phyloP scores from a whole-genome alignment of 2,113 vertebrate genomes.

The Ophthalmolycus amberensis region DNA sequence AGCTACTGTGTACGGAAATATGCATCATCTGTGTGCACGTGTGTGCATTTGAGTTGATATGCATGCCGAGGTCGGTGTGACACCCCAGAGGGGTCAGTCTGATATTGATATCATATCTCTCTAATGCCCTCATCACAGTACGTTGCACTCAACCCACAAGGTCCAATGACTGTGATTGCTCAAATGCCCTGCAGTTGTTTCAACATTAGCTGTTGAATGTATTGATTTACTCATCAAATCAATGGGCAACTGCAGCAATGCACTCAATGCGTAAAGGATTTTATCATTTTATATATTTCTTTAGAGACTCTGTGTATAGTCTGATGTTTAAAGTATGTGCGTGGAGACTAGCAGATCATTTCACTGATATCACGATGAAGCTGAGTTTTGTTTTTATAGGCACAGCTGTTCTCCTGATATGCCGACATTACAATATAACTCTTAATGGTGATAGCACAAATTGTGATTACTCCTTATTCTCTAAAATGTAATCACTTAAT shows the following conservation, averaged over 20 bases:
- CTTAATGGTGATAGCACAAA: slow-evolving; percentile 4
- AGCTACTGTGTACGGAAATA: background rate
- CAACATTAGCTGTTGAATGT: slow-evolving; percentile 24
- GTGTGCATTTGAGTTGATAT: slow-evolving; percentile 7
- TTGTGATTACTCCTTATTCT: slow-evolving; percentile 14
- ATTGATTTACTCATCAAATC: slow-evolving; percentile 32
- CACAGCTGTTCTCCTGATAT: background rate
- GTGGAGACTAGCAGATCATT: background rate
- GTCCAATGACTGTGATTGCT: slow-evolving; percentile 33
- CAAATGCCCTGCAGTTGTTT: slow-evolving; percentile 33
- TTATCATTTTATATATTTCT: background rate
- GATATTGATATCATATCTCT: slow-evolving; percentile 1
- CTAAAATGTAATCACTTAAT: background rate
- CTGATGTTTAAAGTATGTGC: background rate
- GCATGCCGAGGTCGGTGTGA: slow-evolving; percentile 46
- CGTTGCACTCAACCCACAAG: slow-evolving; percentile 1
- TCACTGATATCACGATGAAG: background rate
- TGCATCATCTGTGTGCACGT: slow-evolving; percentile 3
- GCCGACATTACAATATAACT: background rate
- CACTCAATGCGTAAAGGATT: slow-evolving; percentile 1
- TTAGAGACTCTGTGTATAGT: background rate
- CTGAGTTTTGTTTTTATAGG: background rate
- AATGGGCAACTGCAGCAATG: background rate
- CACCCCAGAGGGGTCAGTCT: slow-evolving; percentile 12
- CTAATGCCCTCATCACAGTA: slow-evolving; percentile 7